Percentiles rank a stretch among this genome's conserved stretches.
Evolutionary conservation across 2,797 vertebrate genomes (phyloP).

Genomic region (Sylvia borin): DNA sequence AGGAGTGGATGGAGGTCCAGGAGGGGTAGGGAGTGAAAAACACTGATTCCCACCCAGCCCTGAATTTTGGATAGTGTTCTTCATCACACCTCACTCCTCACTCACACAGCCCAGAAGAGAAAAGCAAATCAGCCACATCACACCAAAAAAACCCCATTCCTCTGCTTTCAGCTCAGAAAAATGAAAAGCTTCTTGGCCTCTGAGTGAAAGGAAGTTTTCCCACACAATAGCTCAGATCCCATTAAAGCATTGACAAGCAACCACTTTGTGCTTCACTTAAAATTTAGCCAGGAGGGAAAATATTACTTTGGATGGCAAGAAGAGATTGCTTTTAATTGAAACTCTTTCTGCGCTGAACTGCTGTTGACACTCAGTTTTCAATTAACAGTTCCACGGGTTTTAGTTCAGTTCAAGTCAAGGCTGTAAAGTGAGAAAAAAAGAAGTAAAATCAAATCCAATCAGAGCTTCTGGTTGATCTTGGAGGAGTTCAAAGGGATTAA

Average conservation of each 20-base stretch:
- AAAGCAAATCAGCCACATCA: not conserved
- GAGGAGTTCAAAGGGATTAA: not conserved
- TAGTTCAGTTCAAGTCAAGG: not conserved
- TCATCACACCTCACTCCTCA: not conserved
- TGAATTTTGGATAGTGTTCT: not conserved
- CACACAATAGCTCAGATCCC: constrained; percentile 43
- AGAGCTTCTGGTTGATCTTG: not conserved
- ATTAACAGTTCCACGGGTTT: constrained; percentile 32
- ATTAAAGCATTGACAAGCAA: constrained; percentile 52
- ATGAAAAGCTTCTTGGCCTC: constrained; percentile 29
- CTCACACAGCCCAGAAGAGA: not conserved
- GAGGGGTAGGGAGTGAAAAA: not conserved
- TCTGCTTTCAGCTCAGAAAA: not conserved
- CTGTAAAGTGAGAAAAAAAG: not conserved
- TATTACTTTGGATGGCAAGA: not conserved
- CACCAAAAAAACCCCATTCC: not conserved
- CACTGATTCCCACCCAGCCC: not conserved
- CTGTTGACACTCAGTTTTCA: constrained; percentile 43
- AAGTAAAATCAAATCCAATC: not conserved
- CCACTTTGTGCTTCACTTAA: constrained; percentile 51
- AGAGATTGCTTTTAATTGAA: constrained; percentile 51
- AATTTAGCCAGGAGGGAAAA: constrained; percentile 59
- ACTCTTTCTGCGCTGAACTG: not conserved
- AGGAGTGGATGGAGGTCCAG: not conserved
- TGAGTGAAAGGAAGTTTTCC: constrained; percentile 38